These are phyloP conservation scores for Thecophora atra DNA, from an alignment of 2,888 invertebrate genomes.

Conservation along the genomic window DNA sequence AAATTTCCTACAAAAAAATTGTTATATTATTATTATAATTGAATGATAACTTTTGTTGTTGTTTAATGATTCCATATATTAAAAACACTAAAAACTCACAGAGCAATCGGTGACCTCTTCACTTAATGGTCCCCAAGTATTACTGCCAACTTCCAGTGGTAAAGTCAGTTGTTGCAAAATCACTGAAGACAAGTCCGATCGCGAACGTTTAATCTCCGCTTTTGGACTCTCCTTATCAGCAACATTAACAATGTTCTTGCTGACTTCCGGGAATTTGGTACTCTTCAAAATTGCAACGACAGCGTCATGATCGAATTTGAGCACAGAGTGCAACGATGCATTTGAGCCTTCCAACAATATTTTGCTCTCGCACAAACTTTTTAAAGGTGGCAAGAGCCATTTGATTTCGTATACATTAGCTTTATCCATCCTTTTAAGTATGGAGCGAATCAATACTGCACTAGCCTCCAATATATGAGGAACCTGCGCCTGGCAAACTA, in stretches of 20 bases:
- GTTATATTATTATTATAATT: slow-evolving; percentile 3
- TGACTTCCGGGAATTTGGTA: slow-evolving; percentile 73
- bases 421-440: slow-evolving; percentile 67
- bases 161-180: slow-evolving; percentile 79
- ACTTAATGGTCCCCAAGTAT: slow-evolving; percentile 65
- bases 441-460: slow-evolving; percentile 74
- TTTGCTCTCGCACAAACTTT: slow-evolving; percentile 76
- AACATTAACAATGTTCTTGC: slow-evolving; percentile 66
- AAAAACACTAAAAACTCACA: slow-evolving; percentile 54
- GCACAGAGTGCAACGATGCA: slow-evolving; percentile 35
- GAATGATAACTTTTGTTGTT: too few species aligned
- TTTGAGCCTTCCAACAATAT: slow-evolving; percentile 58
- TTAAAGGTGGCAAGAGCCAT: slow-evolving; percentile 76
- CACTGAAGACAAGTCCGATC: slow-evolving; percentile 76
- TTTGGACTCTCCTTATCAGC: slow-evolving; percentile 71
- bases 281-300: slow-evolving; percentile 82
- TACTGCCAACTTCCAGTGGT: slow-evolving; percentile 71
- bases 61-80: neutral
- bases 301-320: slow-evolving; percentile 76
- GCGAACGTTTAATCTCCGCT: slow-evolving; percentile 69
- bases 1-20: slow-evolving; percentile 72
- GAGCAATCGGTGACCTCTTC: slow-evolving; percentile 66
- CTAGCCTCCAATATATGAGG: slow-evolving; percentile 75
- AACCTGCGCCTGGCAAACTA: slow-evolving; percentile 76
- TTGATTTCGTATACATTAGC: slow-evolving; percentile 64